Evolutionary conservation across 1,140 invertebrate species (phyloP).

Genomic region (Diachasma alloeum): DNA sequence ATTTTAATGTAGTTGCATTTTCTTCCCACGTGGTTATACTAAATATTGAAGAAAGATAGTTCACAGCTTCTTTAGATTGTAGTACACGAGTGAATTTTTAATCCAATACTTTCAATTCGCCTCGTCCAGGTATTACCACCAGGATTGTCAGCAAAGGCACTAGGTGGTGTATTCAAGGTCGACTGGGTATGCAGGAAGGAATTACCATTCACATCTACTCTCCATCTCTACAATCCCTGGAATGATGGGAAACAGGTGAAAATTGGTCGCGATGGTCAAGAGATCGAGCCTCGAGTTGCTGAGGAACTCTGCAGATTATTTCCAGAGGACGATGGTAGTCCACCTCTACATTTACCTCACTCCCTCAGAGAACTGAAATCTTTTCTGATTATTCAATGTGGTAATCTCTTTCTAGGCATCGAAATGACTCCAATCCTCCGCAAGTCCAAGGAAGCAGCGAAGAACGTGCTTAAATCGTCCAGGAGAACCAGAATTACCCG

Average conservation of each 20-base stretch:
- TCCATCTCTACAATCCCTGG: conserved; percentile 96
- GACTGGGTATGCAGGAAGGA: conserved; percentile 98
- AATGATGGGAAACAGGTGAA: conserved; percentile 99
- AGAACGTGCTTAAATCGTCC: conserved; percentile 60
- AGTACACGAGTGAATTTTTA: too few species aligned
- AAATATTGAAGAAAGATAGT: too few species aligned
- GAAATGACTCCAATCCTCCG: conserved; percentile 90
- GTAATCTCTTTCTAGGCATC: conserved; percentile 63
- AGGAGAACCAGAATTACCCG: conserved; percentile 61
- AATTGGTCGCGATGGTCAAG: conserved; percentile 97
- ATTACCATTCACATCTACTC: conserved; percentile 89
- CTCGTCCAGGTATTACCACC: conserved; percentile 76
- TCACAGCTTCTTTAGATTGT: too few species aligned
- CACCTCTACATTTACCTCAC: not conserved
- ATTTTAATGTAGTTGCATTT: not conserved
- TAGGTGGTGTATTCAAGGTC: conserved; percentile 94
- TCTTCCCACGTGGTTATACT: too few species aligned
- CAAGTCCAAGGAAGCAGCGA: conserved; percentile 87
- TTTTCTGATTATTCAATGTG: not conserved
- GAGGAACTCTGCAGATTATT: conserved; percentile 95
- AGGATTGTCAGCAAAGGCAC: conserved; percentile 87
- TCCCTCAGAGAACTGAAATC: not conserved
- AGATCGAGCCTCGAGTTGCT: conserved; percentile 94
- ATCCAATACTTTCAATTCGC: not conserved
- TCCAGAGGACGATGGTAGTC: conserved; percentile 84